Conservation (phyloP, 2,113 vertebrate species). For the Rhinogobius similis region DNA sequence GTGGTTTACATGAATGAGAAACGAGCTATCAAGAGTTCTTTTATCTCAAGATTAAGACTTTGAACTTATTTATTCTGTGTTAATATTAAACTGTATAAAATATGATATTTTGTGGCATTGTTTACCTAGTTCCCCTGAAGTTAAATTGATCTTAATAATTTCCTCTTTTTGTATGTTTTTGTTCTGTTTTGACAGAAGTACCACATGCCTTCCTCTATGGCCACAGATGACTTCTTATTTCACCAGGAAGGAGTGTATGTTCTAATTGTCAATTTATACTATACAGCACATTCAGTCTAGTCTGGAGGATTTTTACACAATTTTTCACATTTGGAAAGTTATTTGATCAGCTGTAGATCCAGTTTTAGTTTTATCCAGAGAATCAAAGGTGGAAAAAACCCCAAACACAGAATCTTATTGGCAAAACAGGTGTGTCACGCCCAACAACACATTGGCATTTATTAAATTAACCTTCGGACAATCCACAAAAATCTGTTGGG, state of each 20-base stretch:
- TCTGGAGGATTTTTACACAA: no score
- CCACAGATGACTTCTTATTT: conserved; percentile 86
- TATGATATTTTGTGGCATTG: conserved; percentile 20
- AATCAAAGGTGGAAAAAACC: no score
- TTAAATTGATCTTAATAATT: conserved; percentile 27
- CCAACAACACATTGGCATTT: no score
- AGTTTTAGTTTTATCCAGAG: neutral
- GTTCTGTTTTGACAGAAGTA: conserved; percentile 83
- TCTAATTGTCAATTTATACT: neutral
- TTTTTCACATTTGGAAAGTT: neutral
- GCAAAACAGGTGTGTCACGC: neutral
- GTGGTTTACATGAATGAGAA: conserved; percentile 19
- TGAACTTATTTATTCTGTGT: neutral
- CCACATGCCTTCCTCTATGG: conserved; percentile 84
- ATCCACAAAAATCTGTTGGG: neutral
- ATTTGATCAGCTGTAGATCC: neutral
- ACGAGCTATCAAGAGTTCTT: neutral
- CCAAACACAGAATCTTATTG: no score
- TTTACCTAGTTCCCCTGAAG: conserved; percentile 45
- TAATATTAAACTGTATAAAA: neutral
- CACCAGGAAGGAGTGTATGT: conserved; percentile 88
- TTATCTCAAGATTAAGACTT: neutral
- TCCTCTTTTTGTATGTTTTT: conserved; percentile 53
- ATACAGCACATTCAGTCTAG: no score
- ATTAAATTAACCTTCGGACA: neutral